Percentiles rank a stretch among this genome's conserved stretches.
Conservation (phyloP, 2,113 vertebrate genomes). For the Pangasianodon hypophthalmus region DNA sequence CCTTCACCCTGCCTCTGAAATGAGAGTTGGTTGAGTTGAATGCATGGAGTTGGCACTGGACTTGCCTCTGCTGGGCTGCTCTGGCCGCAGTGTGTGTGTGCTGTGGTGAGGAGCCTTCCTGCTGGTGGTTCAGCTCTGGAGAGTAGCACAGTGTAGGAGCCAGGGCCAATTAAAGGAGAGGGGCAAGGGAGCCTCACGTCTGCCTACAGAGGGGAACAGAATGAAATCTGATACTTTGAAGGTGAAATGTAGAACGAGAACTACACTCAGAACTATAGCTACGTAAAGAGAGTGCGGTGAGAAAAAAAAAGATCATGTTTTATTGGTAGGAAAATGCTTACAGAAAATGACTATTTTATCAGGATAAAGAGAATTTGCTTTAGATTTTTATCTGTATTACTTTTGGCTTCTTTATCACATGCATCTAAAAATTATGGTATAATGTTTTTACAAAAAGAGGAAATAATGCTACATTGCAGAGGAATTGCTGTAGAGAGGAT, state of each 20-base stretch:
- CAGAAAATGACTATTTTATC: not conserved
- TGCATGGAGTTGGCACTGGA: slow-evolving; percentile 7
- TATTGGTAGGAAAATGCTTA: not conserved
- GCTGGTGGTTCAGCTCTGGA: slow-evolving; percentile 58
- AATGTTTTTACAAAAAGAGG: not conserved
- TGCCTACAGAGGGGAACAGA: slow-evolving; percentile 57
- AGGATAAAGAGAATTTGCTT: not conserved
- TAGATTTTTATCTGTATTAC: not conserved
- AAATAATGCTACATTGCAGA: slow-evolving; percentile 1
- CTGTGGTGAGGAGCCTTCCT: slow-evolving; percentile 72
- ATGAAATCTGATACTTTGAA: slow-evolving; percentile 62
- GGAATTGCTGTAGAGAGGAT: not conserved
- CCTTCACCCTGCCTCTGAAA: not conserved
- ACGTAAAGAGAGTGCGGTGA: slow-evolving; percentile 29
- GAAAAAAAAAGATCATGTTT: slow-evolving; percentile 20
- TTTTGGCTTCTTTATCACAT: not conserved
- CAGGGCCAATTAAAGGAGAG: slow-evolving; percentile 66
- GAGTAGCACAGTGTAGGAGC: slow-evolving; percentile 62
- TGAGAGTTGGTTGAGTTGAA: slow-evolving; percentile 16
- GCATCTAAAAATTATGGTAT: not conserved
- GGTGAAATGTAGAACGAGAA: slow-evolving; percentile 30
- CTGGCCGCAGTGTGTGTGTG: slow-evolving; percentile 24
- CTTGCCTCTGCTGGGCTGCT: not conserved
- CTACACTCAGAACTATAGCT: not conserved
- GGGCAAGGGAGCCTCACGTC: slow-evolving; percentile 54